Evolutionary conservation across 2,888 invertebrate species (phyloP), one percentile per base, ranked within the genome.

Genomic region (Scaeva pyrastri): DNA sequence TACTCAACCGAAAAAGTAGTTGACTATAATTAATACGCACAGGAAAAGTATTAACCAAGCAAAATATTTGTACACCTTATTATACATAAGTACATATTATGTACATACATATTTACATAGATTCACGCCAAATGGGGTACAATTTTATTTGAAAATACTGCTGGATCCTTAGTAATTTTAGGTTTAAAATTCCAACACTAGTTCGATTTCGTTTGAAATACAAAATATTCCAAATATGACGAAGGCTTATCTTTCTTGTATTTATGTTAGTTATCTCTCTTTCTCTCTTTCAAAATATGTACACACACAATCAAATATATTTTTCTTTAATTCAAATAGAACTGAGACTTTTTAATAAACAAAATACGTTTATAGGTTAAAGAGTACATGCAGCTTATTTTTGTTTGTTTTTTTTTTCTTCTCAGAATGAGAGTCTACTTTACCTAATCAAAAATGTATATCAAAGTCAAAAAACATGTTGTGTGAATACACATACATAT

Each of bases 351-450:
- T 58, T 60, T 7, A 0, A 14, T n/a, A 12, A 12, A 58, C 12
- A 39, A 70, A 80, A 74, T 52, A 58, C 26, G 39, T 77, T 77
- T 83, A 68, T 77, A 70, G 77, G 82, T 83, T 77, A 77, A 83
- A 77, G 52, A 62, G 66, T 64, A 50, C 10, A n/a, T 73, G 43
- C 45, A 43, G 31, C n/a, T 23, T 14, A 19, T 11, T 14, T 41
- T 43, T 52, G 21, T 50, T 36, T 56, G 8, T 36, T 36, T 48
- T 60, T 2, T 39, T 56, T 36, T 55, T 21, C 19, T 11, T 19
- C 7, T 23, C 7, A 48, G 16, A 43, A 11, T 50, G 16, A 55
- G 26, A 19, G 10, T 36, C n/a, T n/a, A n/a, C n/a, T n/a, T n/a
- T n/a, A n/a, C n/a, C n/a, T n/a, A n/a, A n/a, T n/a, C n/a, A n/a